Conservation (phyloP, 2,797 vertebrate species). For the Rachycentron canadum region DNA sequence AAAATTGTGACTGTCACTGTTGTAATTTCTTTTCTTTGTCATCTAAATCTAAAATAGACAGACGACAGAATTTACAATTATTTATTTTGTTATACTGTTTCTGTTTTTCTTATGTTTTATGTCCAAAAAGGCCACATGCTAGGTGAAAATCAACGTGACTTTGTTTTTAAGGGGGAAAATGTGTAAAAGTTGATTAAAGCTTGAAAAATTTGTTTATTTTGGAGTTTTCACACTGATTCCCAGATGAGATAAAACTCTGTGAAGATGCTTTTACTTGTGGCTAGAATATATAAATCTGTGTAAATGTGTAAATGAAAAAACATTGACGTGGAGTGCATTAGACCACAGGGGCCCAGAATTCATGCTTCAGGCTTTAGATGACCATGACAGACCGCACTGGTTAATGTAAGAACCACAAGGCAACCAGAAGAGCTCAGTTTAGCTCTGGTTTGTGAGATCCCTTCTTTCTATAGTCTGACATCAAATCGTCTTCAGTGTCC, state of each 20-base stretch:
- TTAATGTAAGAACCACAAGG: conserved; percentile 46
- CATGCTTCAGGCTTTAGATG: conserved; percentile 38
- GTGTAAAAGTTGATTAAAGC: conserved; percentile 19
- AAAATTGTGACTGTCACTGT: background rate
- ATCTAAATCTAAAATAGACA: background rate
- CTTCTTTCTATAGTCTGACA: conserved; percentile 19
- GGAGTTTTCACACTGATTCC: background rate
- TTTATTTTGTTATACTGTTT: background rate
- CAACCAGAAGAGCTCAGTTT: conserved; percentile 39
- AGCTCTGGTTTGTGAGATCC: conserved; percentile 42
- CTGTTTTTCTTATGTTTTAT: conserved; percentile 9
- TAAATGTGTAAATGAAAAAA: conserved; percentile 24
- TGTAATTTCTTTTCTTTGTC: background rate
- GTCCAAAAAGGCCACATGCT: background rate
- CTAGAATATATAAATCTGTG: conserved; percentile 16
- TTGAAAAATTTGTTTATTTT: conserved; percentile 2
- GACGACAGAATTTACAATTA: no score
- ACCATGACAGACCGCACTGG: conserved; percentile 44
- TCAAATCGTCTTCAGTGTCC: background rate
- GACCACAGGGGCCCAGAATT: conserved; percentile 28
- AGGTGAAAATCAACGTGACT: no score
- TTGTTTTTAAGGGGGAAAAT: conserved; percentile 19
- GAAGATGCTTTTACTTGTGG: conserved; percentile 5
- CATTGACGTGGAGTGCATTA: conserved; percentile 17
- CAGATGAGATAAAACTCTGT: conserved; percentile 1